Evolutionary conservation across 2,888 invertebrate genomes (phyloP), one percentile per base, ranked within the genome.

Genomic region (Eilema depressum): DNA sequence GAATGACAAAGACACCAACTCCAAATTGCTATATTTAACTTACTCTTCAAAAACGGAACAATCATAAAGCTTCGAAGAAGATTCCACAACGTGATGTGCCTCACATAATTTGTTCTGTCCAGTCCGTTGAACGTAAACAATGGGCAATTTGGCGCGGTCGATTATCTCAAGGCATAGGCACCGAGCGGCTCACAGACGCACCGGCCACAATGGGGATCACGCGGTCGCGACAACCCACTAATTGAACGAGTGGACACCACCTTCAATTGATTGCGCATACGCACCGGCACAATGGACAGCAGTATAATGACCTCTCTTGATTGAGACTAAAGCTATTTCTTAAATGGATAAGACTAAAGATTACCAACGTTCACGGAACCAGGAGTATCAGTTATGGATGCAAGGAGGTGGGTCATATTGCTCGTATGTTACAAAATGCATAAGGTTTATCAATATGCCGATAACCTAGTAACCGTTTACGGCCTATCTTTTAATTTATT

Each of bases 231-330:
- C 70, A 67, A 61, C 61, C 68, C 65, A 75, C 71, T 80, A 69
- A 77, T 79, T 74, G 70, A 71, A 47, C 59, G 37, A 61, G 63
- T 62, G 53, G 56, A 69, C 60, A 30, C 64, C 63, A 69, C 66
- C 69, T 70, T 59, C 69, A 74, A 74, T 69, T 74, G 69, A 72
- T 74, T 65, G 73, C 74, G 68, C 72, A 70, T 65, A 69, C 12
- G 65, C 59, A 68, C 37, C 57, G 67, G 65, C 70, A 73, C 72
- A 66, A 75, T 71, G 68, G 62, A 65, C 66, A 68, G 62, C 37
- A 67, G 65, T 67, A 65, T 64, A 59, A 57, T n/a, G 67, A 17
- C 61, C 68, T 70, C 41, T 53, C 61, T 20, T 62, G 23, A 68
- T 68, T 53, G 41, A 56, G 62, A 70, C 0, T 10, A 17, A 56